Evolutionary conservation across 30 jellyfish, hydroid and myxozoan genomes (phyloP), one percentile per base, ranked within the genome.

Genomic region (Turritopsis rubra): DNA sequence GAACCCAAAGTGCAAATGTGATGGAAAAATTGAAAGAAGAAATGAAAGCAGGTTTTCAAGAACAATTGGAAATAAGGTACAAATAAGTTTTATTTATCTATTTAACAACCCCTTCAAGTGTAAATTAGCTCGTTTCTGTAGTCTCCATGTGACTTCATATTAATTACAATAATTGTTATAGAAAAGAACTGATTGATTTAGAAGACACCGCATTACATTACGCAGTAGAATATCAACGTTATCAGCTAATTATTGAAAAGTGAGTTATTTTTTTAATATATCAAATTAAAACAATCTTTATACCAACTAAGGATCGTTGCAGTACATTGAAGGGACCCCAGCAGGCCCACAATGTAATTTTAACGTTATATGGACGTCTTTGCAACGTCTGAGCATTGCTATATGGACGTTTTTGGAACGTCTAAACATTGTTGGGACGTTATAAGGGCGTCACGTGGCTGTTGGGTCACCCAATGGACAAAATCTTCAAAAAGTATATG

Each of bases 51-150:
- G 79, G 94, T 72, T 94, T 94, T 75, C 96, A 84, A 53, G 96
- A 89, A 81, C 99, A 94, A 52, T 86, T 94, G 95, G 99, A 94
- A 79, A 71, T 83, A 5, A 79, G 97, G 99, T 89, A 84, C 52
- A 66, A 60, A 60, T 0, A 18, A 60, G 19, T 0, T 0, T 60
- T n/a, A 19, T 29, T 72, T 29, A 21, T 21, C 19, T 23, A 18
- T 19, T 0, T 19, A 72, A 0, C 30, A 75, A 0, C 0, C 0
- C 0, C 23, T 29, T 17, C 78, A 19, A 22, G 84, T 21, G 20
- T 0, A 1, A 31, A 75, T 22, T 75, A 17, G 82, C 9, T 1
- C 8, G 7, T 66, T 4, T n/a, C 76, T n/a, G 28, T 66, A n/a
- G 76, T 66, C 72, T 54, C 72, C 72, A 16, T 54, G 18, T 54